A percentile compares a stretch with the other conserved stretches of the same genome.
These are phyloP conservation scores for Benthochromis sp. DNA, from an alignment of 2,113 vertebrate species.

Conservation along the genomic window DNA sequence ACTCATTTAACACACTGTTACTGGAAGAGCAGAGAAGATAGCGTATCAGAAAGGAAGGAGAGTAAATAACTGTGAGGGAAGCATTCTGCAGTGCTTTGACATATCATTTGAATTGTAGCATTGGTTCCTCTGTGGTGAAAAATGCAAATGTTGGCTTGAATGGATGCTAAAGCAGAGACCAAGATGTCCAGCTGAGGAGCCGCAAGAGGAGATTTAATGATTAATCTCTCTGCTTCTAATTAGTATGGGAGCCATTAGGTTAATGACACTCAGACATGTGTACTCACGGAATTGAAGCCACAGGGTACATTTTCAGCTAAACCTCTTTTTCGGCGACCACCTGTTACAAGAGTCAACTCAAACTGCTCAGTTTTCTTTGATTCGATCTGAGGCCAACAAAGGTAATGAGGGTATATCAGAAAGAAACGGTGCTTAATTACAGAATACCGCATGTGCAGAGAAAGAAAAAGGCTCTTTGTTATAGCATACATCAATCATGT, in stretches of 20 bases:
- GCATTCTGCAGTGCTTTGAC: background rate
- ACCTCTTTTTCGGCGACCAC: background rate
- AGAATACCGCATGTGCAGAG: background rate
- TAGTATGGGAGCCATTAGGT: slow-evolving; percentile 10
- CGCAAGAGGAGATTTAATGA: background rate
- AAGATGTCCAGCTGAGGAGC: background rate
- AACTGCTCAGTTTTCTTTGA: background rate
- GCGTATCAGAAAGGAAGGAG: background rate
- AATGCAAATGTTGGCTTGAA: background rate
- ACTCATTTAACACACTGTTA: slow-evolving; percentile 26
- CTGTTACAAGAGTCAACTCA: background rate
- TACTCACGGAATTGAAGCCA: slow-evolving; percentile 6
- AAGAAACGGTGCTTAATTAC: background rate
- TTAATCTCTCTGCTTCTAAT: slow-evolving; percentile 33
- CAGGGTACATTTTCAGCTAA: background rate
- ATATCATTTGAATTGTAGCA: background rate
- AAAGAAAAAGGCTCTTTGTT: background rate
- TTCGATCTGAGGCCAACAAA: background rate
- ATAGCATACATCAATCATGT: background rate
- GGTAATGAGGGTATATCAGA: background rate
- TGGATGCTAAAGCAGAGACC: background rate
- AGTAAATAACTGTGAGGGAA: slow-evolving; percentile 11
- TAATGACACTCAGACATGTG: slow-evolving; percentile 22
- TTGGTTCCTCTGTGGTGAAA: background rate
- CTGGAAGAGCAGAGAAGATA: background rate